Evolutionary conservation across 2,888 invertebrate genomes (phyloP), one percentile per base, ranked within the genome.

Genomic region (Drosophila acutilabella): DNA sequence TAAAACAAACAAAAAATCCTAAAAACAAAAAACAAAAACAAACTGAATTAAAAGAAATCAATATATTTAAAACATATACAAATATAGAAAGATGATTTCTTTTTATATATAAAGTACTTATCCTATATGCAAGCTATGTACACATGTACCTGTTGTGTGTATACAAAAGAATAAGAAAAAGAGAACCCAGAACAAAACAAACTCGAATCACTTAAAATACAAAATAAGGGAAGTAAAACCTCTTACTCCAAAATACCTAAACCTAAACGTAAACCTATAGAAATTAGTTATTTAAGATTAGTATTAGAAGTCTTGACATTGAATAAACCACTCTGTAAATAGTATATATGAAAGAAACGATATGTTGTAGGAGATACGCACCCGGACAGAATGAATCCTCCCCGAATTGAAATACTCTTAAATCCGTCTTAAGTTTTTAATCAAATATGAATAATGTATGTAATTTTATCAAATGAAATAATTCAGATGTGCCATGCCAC

Each of bases 401-500:
- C 14, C 38, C 66, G 44, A 53, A 53, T 60, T 33, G 13, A 36
- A 65, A 65, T 51, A 70, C 74, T 60, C 45, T 57, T 16, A 41
- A 56, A 80, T 82, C 83, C 81, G 79, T 83, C 84, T 78, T 65
- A 64, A 48, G 60, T 72, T 60, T 58, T 45, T 36, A 36, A 13
- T 36, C 11, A 36, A 13, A 3, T 13, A 13, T 13, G 11, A 53
- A 48, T 53, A 38, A 58, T 53, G 30, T 54, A 58, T 60, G 58
- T 54, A 61, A 67, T 64, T 66, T 70, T 68, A 70, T 58, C 64
- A 67, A 64, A 66, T 66, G 54, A 72, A 73, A 64, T 54, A 85
- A 89, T 89, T 89, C 89, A 84, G 79, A 82, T 82, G 89, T 89
- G 89, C 89, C 89, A 89, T 89, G 89, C 65, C 78, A 80, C 75